Percentiles rank a stretch among this genome's conserved stretches.
These are phyloP conservation scores for Drosophila serrata DNA, from an alignment of 1,140 invertebrate species.

Conservation along the genomic window DNA sequence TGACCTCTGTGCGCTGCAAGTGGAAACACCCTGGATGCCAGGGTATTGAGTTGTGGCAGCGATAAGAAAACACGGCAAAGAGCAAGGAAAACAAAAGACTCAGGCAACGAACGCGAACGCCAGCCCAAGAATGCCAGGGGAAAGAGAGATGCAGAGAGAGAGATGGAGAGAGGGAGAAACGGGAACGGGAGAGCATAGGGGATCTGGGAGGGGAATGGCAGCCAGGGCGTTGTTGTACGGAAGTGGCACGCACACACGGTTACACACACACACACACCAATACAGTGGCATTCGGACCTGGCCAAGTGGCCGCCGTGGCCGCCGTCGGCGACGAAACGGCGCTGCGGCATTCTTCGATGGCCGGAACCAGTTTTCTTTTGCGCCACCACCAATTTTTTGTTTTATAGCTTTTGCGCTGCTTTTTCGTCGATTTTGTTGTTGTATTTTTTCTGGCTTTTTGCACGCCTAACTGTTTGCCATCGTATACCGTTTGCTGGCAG, in stretches of 20 bases:
- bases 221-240: constrained; percentile 67
- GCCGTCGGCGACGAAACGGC: constrained; percentile 18
- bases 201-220: constrained; percentile 12
- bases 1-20: constrained; percentile 25
- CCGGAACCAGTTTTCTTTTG: constrained; percentile 80
- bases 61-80: constrained; percentile 33
- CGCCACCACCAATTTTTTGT: constrained; percentile 71
- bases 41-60: constrained; percentile 26
- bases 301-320: constrained; percentile 60
- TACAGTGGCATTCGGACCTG: constrained; percentile 47
- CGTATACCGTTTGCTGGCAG: constrained; percentile 70
- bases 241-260: constrained; percentile 70
- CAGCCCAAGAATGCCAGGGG: constrained; percentile 40
- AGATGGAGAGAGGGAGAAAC: constrained; percentile 10
- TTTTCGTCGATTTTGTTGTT: constrained; percentile 41
- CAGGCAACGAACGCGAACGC: constrained; percentile 74
- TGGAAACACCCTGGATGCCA: constrained; percentile 14
- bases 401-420: constrained; percentile 57
- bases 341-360: constrained; percentile 72
- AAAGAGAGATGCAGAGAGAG: background rate
- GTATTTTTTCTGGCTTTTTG: constrained; percentile 57
- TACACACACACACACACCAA: constrained; percentile 6
- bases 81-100: constrained; percentile 74
- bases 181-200: constrained; percentile 7
- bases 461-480: constrained; percentile 75